Evolutionary conservation across 1,140 invertebrate genomes (phyloP).

Genomic region (Camponotus pennsylvanicus): DNA sequence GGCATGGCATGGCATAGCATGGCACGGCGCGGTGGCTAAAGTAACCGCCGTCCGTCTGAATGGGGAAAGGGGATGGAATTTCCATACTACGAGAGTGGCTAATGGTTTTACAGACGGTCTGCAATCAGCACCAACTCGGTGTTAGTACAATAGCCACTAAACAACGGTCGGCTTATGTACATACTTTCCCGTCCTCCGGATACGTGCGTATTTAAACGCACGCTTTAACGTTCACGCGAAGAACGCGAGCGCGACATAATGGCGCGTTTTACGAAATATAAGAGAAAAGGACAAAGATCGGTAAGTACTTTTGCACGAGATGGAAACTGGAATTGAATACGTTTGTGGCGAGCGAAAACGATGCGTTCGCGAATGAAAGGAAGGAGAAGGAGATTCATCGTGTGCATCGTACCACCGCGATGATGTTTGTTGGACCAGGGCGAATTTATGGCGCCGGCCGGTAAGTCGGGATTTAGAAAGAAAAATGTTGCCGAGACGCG

Average conservation of each 20-base stretch:
- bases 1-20: background rate
- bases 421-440: background rate
- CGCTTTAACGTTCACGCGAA: background rate
- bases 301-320: background rate
- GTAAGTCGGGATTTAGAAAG: slow-evolving; percentile 53
- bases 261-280: background rate
- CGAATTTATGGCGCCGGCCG: slow-evolving; percentile 40
- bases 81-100: slow-evolving; percentile 36
- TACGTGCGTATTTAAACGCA: slow-evolving; percentile 21
- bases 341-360: background rate
- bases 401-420: background rate
- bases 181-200: background rate
- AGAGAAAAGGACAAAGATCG: background rate
- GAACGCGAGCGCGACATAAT: background rate
- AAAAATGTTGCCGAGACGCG: slow-evolving; percentile 41
- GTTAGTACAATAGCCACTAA: slow-evolving; percentile 32
- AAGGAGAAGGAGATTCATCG: background rate
- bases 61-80: slow-evolving; percentile 4
- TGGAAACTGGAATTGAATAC: slow-evolving; percentile 26
- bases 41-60: background rate
- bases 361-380: background rate
- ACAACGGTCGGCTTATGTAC: slow-evolving; percentile 18
- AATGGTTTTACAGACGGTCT: slow-evolving; percentile 60
- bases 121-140: slow-evolving; percentile 45
- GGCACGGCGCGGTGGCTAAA: background rate